Conservation (phyloP, 2,888 invertebrate genomes). For the Sarcophaga subvicina region DNA sequence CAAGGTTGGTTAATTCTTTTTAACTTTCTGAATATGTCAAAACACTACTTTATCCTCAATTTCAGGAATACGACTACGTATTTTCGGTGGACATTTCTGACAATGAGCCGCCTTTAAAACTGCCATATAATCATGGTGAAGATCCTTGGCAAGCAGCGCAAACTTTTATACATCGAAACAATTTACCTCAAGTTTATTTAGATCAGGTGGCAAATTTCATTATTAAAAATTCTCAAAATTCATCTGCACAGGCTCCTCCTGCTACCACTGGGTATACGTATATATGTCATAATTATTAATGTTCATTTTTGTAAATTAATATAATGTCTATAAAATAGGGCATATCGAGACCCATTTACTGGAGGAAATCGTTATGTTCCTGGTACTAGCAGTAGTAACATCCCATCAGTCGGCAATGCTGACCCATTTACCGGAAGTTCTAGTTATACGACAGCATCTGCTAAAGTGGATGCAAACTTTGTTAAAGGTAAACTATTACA, state of each 20-base stretch:
- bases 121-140: conserved; percentile 94
- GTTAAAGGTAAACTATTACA: conserved; percentile 65
- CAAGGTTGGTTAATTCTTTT: conserved; percentile 79
- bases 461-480: conserved; percentile 76
- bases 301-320: too few relatives aligned
- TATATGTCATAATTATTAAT: not conserved
- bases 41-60: conserved; percentile 74
- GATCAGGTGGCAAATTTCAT: conserved; percentile 97
- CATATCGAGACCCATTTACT: conserved; percentile 87
- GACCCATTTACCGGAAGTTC: conserved; percentile 88
- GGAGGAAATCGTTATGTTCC: conserved; percentile 87
- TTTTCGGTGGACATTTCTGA: conserved; percentile 98
- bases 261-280: conserved; percentile 71
- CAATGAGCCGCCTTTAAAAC: conserved; percentile 92
- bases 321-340: conserved; percentile 70
- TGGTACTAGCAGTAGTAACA: conserved; percentile 77
- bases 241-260: conserved; percentile 59
- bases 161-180: conserved; percentile 92
- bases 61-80: conserved; percentile 93
- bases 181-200: conserved; percentile 92
- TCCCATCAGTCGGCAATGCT: conserved; percentile 80
- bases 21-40: not conserved
- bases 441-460: conserved; percentile 86
- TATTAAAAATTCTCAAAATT: conserved; percentile 86
- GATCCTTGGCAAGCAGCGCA: conserved; percentile 97